Base-by-base conservation (phyloP, 2,888 invertebrate species). In the Eilema sororculum region DNA sequence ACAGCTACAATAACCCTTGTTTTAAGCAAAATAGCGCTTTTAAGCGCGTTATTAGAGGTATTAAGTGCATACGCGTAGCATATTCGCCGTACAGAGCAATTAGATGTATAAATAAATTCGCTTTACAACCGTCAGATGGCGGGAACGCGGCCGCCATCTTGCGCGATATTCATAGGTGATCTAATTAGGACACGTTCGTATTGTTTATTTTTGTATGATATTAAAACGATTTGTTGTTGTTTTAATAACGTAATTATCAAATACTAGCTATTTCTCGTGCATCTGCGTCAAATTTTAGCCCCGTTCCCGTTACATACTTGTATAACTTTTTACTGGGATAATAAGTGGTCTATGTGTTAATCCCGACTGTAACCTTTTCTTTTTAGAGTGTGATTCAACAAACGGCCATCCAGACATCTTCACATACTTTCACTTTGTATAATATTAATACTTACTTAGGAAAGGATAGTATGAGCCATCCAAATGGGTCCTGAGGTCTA, bases 71-170 rank as follows among this genome's bases (percentile, higher is more conserved):
- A 92, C 90, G 92, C 92, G 90, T 88, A 89, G 85, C 85, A 88
- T 85, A 90, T 83, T 87, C 78, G 79, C 86, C 87, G 91, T 89
- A 88, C 89, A 87, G 81, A 89, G 90, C 93, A 94, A 95, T 95
- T 94, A 95, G 91, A 93, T 87, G 86, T 92, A 92, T 93, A 91
- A 93, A 94, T 95, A 94, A 95, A 94, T 94, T 95, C 91, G 79
- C 87, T 91, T 90, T 89, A 91, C 89, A 87, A 82, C 88, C 94
- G 91, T 91, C 95, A 94, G 93, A 94, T 95, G 95, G 92, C 92
- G 91, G 78, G 77, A 88, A 90, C 84, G 88, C 86, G 88, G 86
- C 86, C 80, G 89, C 91, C 91, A 92, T 93, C 93, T 93, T 88
- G 89, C 82, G 86, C 87, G 80, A 86, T 89, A 90, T 91, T 91